Evolutionary conservation across 2,113 vertebrate genomes (phyloP).

Genomic region (Ariopsis seemanni): DNA sequence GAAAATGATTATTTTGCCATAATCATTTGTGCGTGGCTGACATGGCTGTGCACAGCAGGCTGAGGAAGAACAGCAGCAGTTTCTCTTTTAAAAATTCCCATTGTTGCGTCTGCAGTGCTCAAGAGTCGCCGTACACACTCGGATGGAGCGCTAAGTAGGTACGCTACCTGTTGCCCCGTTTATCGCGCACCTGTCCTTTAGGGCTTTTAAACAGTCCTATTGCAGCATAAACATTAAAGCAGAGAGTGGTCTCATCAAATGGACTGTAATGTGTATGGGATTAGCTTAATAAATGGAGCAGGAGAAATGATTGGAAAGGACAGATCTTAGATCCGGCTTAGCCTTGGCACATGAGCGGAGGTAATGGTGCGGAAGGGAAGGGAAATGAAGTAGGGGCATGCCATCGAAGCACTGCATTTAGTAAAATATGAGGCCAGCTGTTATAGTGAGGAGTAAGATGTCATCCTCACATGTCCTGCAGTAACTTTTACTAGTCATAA

Average conservation of each 20-base stretch:
- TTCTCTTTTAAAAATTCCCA: slow-evolving; percentile 45
- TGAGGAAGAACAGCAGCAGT: slow-evolving; percentile 27
- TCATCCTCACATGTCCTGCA: slow-evolving; percentile 16
- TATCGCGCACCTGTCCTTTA: slow-evolving; percentile 18
- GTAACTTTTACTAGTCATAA: slow-evolving; percentile 5
- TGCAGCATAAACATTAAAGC: slow-evolving; percentile 20
- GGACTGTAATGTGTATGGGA: slow-evolving; percentile 14
- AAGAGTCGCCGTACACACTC: slow-evolving; percentile 30
- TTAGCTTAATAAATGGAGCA: slow-evolving; percentile 33
- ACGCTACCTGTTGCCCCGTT: slow-evolving; percentile 26
- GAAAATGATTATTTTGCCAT: slow-evolving; percentile 47
- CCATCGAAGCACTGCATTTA: slow-evolving; percentile 13
- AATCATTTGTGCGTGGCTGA: slow-evolving; percentile 47
- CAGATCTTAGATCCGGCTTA: slow-evolving; percentile 20
- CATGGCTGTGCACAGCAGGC: slow-evolving; percentile 36
- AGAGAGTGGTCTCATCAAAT: neutral
- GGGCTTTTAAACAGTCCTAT: slow-evolving; percentile 19
- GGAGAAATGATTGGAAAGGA: slow-evolving; percentile 16
- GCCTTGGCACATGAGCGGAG: slow-evolving; percentile 28
- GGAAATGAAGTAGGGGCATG: slow-evolving; percentile 12
- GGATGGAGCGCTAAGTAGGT: slow-evolving; percentile 35
- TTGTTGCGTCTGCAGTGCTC: slow-evolving; percentile 25
- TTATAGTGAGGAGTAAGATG: slow-evolving; percentile 16
- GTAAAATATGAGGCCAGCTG: slow-evolving; percentile 22
- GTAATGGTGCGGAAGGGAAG: slow-evolving; percentile 38